These are phyloP conservation scores for Drosophila kepulauana DNA, from an alignment of 1,140 invertebrate genomes.

Conservation along the genomic window DNA sequence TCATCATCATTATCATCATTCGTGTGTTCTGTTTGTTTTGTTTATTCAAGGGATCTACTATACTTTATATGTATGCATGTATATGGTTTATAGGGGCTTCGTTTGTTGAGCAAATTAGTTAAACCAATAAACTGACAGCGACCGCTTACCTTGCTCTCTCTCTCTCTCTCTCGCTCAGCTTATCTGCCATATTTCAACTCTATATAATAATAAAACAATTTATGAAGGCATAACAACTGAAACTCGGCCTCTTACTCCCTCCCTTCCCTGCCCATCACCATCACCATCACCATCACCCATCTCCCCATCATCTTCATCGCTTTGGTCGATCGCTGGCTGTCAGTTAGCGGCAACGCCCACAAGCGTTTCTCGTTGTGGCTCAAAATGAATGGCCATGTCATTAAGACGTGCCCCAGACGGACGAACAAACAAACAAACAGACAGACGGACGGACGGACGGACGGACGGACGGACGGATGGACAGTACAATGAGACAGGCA, in stretches of 20 bases:
- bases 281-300: too few species aligned
- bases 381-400: conserved; percentile 79
- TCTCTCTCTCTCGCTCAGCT: background rate
- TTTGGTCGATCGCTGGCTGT: conserved; percentile 44
- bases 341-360: conserved; percentile 80
- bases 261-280: too few species aligned
- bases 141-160: conserved; percentile 14
- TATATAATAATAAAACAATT: conserved; percentile 84
- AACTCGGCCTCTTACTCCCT: conserved; percentile 1
- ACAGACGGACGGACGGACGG: background rate
- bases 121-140: conserved; percentile 82
- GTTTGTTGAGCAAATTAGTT: conserved; percentile 66
- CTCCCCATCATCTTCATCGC: too few species aligned
- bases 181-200: conserved; percentile 76
- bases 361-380: conserved; percentile 56
- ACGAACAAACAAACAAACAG: conserved; percentile 8
- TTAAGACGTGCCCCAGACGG: conserved; percentile 55
- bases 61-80: background rate
- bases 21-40: too few species aligned
- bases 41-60: too few species aligned
- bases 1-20: too few species aligned
- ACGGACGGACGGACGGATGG: background rate
- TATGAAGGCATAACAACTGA: conserved; percentile 78
- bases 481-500: conserved; percentile 4
- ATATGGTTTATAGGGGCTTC: conserved; percentile 22